Base-by-base conservation (phyloP, 2,113 vertebrate genomes). In the Peromyscus californicus region DNA sequence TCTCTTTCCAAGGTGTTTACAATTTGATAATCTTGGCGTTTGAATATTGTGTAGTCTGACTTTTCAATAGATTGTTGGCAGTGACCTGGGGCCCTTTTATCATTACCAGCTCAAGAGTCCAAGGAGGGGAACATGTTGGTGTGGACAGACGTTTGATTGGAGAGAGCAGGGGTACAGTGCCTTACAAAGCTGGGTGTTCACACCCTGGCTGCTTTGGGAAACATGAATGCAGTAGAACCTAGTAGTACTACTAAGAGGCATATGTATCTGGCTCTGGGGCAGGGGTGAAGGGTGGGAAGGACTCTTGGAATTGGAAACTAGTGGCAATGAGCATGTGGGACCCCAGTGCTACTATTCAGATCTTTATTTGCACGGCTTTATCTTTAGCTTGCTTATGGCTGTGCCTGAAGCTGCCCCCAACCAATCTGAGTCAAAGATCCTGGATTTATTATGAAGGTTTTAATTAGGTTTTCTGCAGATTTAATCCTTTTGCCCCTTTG, bases 391-490 rank as follows among this genome's bases (percentile, higher is more conserved):
- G 76, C n/a, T 4, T 67, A 72, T 45, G 33, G 70, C 39, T 74
- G 82, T 9, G 83, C 61, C 21, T 89, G 70, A 39, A 93, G 78
- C 59, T 89, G 48, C 63, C 36, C 59, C 19, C 69, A 91, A 21
- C 79, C 48, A 69, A 22, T 86, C 63, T 48, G 36, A 54, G 54
- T 89, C 89, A 78, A 83, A 82, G 57, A 69, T 65, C 93, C 29
- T 61, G 51, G 78, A 84, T 84, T 87, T 13, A 51, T 39, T 57
- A 19, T 26, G 59, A 97, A n/a, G 48, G 2, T 88, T 95, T 75
- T 80, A n/a, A 90, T 5, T 29, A 39, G 42, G 51, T 96, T 33
- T 96, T 96, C 75, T 95, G 42, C 84, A 92, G 39, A n/a, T 94
- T 69, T 94, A 72, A 83, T 59, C 63, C 78, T 86, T 45, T 36